These are phyloP conservation scores for Laodelphax striatellus DNA, from an alignment of 1,140 invertebrate species.

Conservation along the genomic window DNA sequence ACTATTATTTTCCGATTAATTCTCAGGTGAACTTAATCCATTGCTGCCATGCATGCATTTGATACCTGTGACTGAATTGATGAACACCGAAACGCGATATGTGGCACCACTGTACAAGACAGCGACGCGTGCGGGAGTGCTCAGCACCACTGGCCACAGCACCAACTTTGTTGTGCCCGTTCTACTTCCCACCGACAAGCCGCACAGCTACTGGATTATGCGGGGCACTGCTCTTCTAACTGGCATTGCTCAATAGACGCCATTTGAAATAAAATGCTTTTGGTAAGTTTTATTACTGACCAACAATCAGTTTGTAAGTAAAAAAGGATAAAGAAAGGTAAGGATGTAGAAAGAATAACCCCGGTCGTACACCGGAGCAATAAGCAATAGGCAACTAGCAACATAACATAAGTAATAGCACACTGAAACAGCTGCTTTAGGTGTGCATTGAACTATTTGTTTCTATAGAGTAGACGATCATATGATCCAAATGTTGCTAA, in stretches of 20 bases:
- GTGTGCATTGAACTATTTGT: no score
- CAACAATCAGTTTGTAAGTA: no score
- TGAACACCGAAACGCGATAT: conserved; percentile 51
- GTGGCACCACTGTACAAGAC: conserved; percentile 75
- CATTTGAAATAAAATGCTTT: no score
- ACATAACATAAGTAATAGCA: no score
- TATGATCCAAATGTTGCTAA: no score
- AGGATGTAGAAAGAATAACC: no score
- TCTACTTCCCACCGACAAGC: conserved; percentile 44
- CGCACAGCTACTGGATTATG: conserved; percentile 69
- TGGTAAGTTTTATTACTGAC: no score
- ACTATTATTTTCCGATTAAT: conserved; percentile 2
- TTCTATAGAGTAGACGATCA: no score
- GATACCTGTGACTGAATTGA: conserved; percentile 47
- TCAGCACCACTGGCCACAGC: conserved; percentile 80
- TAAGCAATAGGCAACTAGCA: no score
- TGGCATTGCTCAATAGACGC: not conserved
- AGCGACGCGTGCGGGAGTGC: conserved; percentile 61
- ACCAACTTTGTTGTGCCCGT: conserved; percentile 81
- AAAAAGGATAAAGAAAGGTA: no score
- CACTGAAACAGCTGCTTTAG: no score
- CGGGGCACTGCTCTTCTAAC: conserved; percentile 75
- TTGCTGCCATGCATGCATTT: conserved; percentile 63
- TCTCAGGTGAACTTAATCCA: conserved; percentile 60
- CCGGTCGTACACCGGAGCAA: no score